These are phyloP conservation scores for Phylloscopus trochilus DNA, from an alignment of 2,113 vertebrate species.

Conservation along the genomic window DNA sequence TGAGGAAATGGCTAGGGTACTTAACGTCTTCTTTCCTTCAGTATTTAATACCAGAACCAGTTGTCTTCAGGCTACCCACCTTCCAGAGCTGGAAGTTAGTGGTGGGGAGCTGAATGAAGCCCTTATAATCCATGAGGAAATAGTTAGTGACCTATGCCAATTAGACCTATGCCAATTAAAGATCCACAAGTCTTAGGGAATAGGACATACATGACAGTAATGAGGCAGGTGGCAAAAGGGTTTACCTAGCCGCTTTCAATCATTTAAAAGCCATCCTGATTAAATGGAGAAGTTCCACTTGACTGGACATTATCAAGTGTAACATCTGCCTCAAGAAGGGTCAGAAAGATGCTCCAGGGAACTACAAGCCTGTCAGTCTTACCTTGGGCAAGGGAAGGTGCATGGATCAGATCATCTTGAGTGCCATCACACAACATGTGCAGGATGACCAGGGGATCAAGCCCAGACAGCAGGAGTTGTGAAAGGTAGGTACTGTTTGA, in stretches of 20 bases:
- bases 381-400: background rate
- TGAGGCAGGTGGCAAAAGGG: accelerated
- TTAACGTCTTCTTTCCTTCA: background rate
- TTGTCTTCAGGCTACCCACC: background rate
- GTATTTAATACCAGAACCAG: background rate
- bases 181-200: background rate
- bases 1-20: accelerated
- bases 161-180: background rate
- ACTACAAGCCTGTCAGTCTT: background rate
- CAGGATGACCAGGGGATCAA: background rate
- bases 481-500: background rate
- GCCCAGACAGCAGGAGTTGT: background rate
- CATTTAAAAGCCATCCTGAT: background rate
- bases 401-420: background rate
- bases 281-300: background rate
- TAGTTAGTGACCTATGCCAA: background rate
- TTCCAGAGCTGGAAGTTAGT: background rate
- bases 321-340: background rate
- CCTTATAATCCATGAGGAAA: background rate
- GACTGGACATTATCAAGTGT: background rate
- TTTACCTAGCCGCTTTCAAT: background rate
- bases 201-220: background rate
- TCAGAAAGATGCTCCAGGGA: background rate
- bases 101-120: background rate
- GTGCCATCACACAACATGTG: background rate